phyloP scores from a whole-genome alignment of 2,113 vertebrate species.

The Strix aluco region DNA sequence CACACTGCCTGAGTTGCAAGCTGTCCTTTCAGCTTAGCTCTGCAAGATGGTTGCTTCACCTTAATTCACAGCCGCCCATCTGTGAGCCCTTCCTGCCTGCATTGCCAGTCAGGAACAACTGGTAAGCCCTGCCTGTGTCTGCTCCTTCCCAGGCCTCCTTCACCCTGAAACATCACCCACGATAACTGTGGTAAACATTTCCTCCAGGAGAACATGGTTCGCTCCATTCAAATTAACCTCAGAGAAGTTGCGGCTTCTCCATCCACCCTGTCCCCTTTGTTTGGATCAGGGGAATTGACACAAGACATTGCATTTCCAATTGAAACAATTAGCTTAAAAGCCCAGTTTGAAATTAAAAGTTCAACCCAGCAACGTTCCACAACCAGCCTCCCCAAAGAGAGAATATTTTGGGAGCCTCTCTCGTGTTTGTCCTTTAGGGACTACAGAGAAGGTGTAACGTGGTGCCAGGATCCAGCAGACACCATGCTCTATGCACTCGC shows the following conservation, averaged over 20 bases:
- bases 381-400: not conserved
- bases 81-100: not conserved
- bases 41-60: not conserved
- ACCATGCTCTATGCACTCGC: accelerated
- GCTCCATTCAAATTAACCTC: not conserved
- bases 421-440: not conserved
- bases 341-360: not conserved
- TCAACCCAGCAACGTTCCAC: not conserved
- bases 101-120: not conserved
- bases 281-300: not conserved
- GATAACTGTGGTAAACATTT: not conserved
- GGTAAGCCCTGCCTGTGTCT: accelerated
- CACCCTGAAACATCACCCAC: not conserved
- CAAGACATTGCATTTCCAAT: accelerated
- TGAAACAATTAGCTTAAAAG: not conserved
- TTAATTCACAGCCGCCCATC: not conserved
- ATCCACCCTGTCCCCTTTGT: accelerated
- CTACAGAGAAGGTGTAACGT: not conserved
- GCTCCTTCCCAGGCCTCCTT: not conserved
- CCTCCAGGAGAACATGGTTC: not conserved
- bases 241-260: not conserved
- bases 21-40: not conserved
- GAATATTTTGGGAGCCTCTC: not conserved
- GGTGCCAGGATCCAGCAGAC: not conserved
- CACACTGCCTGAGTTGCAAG: not conserved